These are phyloP conservation scores for Orchesella cincta DNA, from an alignment of 1,140 invertebrate species.

Conservation along the genomic window DNA sequence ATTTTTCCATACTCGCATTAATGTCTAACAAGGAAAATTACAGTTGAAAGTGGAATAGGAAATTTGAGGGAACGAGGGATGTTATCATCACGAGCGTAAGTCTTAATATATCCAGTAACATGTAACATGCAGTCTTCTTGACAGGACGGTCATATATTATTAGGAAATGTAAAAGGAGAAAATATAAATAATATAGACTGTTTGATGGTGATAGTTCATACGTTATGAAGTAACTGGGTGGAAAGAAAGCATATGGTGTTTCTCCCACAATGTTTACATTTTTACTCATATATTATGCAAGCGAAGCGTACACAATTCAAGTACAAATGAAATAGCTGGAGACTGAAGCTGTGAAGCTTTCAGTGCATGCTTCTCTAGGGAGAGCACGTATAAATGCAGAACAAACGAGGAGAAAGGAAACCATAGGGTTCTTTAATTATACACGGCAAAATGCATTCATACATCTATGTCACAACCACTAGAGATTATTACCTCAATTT, in stretches of 20 bases:
- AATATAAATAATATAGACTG: too few relatives aligned
- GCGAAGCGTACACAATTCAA: not conserved
- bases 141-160: too few relatives aligned
- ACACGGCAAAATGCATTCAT: not conserved
- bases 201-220: too few relatives aligned
- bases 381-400: not conserved
- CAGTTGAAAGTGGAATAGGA: too few relatives aligned
- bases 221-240: too few relatives aligned
- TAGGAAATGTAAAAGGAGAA: too few relatives aligned
- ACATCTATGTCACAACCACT: not conserved
- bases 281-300: not conserved
- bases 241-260: not conserved
- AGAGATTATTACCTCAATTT: conserved; percentile 50
- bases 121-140: too few relatives aligned
- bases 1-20: too few relatives aligned
- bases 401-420: not conserved
- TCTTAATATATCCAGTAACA: too few relatives aligned
- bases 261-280: conserved; percentile 7
- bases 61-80: too few relatives aligned
- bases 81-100: too few relatives aligned
- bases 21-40: too few relatives aligned
- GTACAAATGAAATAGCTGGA: not conserved
- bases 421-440: not conserved
- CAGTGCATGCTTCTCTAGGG: not conserved
- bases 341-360: not conserved